Evolutionary conservation across 2,797 vertebrate genomes (phyloP).

Genomic region (Hippopotamyrus pictus): DNA sequence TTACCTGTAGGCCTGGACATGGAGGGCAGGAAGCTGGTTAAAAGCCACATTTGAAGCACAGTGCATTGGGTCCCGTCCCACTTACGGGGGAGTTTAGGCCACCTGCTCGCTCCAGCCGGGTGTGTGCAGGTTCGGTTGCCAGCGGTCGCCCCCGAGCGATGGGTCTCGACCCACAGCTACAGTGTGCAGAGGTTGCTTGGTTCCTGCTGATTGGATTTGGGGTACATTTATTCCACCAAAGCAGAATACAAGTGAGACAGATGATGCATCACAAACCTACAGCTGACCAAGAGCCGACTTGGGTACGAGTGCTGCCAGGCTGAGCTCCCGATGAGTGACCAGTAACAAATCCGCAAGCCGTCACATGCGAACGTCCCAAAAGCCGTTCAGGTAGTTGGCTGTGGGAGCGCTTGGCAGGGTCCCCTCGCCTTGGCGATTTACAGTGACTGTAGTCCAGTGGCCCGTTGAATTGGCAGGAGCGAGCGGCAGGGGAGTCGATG

Average conservation of each 20-base stretch:
- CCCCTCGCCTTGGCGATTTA: neutral
- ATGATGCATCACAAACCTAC: neutral
- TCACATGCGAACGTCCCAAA: neutral
- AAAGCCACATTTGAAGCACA: neutral
- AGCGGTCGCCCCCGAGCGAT: neutral
- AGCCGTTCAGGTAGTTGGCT: neutral
- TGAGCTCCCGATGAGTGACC: neutral
- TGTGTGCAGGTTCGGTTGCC: neutral
- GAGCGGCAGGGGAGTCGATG: neutral
- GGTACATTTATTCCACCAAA: neutral
- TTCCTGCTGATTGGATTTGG: neutral
- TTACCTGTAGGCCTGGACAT: neutral
- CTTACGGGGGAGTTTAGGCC: neutral
- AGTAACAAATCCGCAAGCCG: neutral
- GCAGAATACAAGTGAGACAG: neutral
- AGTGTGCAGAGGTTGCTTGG: neutral
- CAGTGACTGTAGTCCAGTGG: neutral
- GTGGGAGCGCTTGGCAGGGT: neutral
- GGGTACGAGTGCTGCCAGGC: neutral
- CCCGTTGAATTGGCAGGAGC: neutral
- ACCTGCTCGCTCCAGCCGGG: neutral
- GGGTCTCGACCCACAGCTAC: neutral
- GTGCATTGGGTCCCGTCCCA: neutral
- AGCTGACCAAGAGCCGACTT: neutral
- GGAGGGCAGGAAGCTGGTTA: neutral